Base-by-base conservation (phyloP, 2,888 invertebrate species). In the Cheilosia urbana region DNA sequence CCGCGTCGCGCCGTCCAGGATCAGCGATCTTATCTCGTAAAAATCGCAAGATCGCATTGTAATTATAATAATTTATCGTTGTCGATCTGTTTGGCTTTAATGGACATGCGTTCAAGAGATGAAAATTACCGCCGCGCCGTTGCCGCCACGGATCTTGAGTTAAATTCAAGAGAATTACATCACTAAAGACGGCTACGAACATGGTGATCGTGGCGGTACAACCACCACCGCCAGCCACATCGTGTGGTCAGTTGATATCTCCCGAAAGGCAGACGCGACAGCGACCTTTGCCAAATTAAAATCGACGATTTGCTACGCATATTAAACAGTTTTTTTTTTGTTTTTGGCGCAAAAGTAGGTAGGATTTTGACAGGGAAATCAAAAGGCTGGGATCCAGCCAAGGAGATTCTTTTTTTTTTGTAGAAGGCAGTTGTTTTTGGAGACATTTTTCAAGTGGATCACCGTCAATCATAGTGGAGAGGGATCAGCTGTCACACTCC, bases 11-110 rank as follows among this genome's bases (percentile, higher is more conserved):
- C 45, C 17, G 34, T 17, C 47, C 68, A 42, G 55, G 68, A 69
- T 69, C 57, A 51, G 51, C 62, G 63, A 72, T 72, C 57, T 79
- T 79, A 79, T 79, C 78, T 57, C 72, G 57, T 65, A 65, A 78
- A 63, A 69, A 66, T 71, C 69, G 30, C 55, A 57, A 78, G 71
- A 71, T 71, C 47, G 69, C 63, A 57, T 71, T 51, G 71, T 79
- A 79, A 79, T 79, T 79, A 72, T 79, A 57, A 71, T 79, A 79
- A 79, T 79, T 79, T 79, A 79, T 79, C 72, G 72, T 58, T 63
- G 72, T 40, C 63, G 71, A 79, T 79, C 71, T 79, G 78, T 79
- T 79, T 79, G 72, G 58, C 57, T 79, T 79, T 79, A 73, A 73
- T 73, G 60, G 62, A 51, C 62, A 62, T 53, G 62, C 62, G 42